Percentiles rank a stretch among this genome's conserved stretches.
Conservation (phyloP, 2,888 invertebrate genomes). For the Carabus problematicus region DNA sequence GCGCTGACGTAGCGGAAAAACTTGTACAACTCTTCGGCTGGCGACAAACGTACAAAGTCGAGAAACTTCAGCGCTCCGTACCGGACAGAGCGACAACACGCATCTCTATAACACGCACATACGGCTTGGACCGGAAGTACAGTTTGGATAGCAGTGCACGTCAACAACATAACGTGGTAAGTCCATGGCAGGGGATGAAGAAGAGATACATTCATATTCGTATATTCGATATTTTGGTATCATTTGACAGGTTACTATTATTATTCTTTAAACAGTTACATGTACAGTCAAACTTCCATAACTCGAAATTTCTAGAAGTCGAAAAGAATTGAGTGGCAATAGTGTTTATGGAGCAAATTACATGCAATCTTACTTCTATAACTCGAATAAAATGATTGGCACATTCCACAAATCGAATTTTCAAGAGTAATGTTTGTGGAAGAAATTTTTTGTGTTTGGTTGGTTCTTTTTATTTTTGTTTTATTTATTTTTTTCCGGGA, state of each 20-base stretch:
- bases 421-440: too few species aligned
- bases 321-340: too few species aligned
- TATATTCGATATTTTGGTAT: neutral
- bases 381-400: too few species aligned
- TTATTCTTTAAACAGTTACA: too few species aligned
- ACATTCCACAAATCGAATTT: too few species aligned
- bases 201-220: neutral
- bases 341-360: too few species aligned
- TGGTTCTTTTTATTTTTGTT: too few species aligned
- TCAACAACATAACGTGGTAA: constrained; percentile 14
- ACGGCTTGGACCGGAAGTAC: constrained; percentile 21
- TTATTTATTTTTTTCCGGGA: too few species aligned
- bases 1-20: constrained; percentile 80
- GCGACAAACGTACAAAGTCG: constrained; percentile 82
- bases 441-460: too few species aligned
- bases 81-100: constrained; percentile 61
- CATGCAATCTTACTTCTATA: too few species aligned
- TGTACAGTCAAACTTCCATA: too few species aligned
- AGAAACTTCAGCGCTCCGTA: constrained; percentile 74
- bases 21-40: constrained; percentile 78
- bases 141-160: constrained; percentile 32
- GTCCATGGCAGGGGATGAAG: neutral
- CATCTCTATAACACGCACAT: constrained; percentile 60
- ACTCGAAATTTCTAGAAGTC: too few species aligned
- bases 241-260: neutral